Evolutionary conservation across 2,113 vertebrate species (phyloP).

Genomic region (Cranoglanis bouderius): DNA sequence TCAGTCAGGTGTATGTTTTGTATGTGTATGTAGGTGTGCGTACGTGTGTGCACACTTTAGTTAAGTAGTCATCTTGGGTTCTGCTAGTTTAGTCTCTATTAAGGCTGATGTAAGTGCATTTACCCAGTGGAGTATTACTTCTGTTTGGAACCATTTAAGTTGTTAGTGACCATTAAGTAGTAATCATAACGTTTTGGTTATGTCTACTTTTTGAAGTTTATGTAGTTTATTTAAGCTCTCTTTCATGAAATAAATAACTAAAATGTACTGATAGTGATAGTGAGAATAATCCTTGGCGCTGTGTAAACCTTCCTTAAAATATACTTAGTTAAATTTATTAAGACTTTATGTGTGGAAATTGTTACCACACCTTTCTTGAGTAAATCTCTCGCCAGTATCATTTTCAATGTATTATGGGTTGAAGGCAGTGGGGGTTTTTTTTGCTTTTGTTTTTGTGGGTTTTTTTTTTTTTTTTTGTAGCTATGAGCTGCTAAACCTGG

Average conservation of each 20-base stretch:
- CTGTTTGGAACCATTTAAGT: background rate
- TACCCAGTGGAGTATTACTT: background rate
- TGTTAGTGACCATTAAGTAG: background rate
- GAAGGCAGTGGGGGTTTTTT: background rate
- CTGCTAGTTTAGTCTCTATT: background rate
- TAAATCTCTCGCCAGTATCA: background rate
- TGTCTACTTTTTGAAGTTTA: background rate
- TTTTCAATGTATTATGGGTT: background rate
- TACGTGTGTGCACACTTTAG: background rate
- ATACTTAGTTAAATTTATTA: background rate
- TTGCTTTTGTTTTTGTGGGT: too few species aligned
- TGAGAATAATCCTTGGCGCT: background rate
- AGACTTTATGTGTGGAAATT: background rate
- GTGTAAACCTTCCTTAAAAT: background rate
- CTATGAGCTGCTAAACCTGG: background rate
- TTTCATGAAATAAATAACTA: background rate
- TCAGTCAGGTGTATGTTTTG: background rate
- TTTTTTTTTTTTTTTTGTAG: background rate
- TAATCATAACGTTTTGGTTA: background rate
- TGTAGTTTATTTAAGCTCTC: background rate
- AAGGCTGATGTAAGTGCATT: background rate
- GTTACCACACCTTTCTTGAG: background rate
- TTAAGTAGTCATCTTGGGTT: background rate
- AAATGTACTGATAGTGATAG: background rate
- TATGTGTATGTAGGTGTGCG: background rate